Evolutionary conservation across 2,797 vertebrate genomes (phyloP), one percentile per base, ranked within the genome.

Genomic region (Euthynnus affinis): DNA sequence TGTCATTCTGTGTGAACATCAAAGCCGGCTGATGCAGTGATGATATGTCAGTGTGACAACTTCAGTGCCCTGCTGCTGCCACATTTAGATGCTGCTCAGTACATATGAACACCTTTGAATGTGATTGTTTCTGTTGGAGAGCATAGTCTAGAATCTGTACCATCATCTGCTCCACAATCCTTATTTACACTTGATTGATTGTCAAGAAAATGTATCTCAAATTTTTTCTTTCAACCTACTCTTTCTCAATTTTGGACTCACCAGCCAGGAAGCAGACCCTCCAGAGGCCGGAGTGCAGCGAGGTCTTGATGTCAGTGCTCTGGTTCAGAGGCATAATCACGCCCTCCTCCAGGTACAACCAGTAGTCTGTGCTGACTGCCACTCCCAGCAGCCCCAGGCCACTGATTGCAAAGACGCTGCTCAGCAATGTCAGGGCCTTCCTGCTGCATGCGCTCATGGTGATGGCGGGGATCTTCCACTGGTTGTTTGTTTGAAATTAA

Each of bases 341-440:
- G 10, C 97, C 97, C 78, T 98, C 98, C 80, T 99, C 98, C 93
- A 98, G 93, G 93, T 98, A 98, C 57, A 99, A 90, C 98, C 98
- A 99, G 93, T 98, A 98, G 94, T 99, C 97, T 0, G 97, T 98
- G 95, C 97, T 97, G 89, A 99, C 97, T 0, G 97, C 97, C 34
- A 98, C 94, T 73, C 97, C 97, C 91, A 99, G 95, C 25, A 98
- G 95, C n/a, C 96, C 97, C 81, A 99, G 94, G 83, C 97, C 92
- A 0, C 97, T 98, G 82, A 99, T 96, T 0, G 97, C 97, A 20
- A 99, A 98, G 76, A 98, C 95, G 0, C 97, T 97, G 95, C 97
- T 98, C 81, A 99, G 95, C 92, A 99, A 91, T 34, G 97, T 97
- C 94, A 99, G 90, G 1, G 96, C 97, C 84, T 96, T 98, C 87